Base-by-base conservation (phyloP, 2,113 vertebrate genomes). In the Melospiza melodia region DNA sequence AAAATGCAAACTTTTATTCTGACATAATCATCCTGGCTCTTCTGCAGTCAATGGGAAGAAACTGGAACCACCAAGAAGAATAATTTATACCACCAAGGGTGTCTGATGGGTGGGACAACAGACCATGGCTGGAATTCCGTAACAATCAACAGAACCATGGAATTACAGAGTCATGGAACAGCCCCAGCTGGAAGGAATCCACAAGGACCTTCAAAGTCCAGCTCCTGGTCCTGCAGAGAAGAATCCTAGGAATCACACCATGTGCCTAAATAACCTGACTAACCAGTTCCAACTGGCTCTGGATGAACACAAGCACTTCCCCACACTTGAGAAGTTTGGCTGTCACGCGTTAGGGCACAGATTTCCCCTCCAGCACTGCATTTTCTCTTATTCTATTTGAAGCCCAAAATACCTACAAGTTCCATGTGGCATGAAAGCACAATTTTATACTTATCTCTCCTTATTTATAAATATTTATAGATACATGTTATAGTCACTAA, bases 101-200 rank as follows among this genome's bases (percentile, higher is more conserved):
- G 19, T 76, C 16, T 65, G 27, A 52, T 39, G 15, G 2, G 3
- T 73, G 19, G 28, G 37, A 58, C 23, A 51, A 9, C 18, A 17
- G 20, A 30, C 4, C 7, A 8, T 0, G 1, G 11, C 14, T 58
- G 18, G 7, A 72, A 22, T 62, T 84, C 39, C 30, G 25, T n/a
- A 28, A 28, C 14, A 59, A 15, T 3, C 41, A 43, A 13, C 0
- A 3, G 30, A 90, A 27, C 25, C 15, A 35, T 3, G 12, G 48
- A 69, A 54, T 43, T 15, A 12, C 1, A 35, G 27, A 44, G 62
- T 6, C 15, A 33, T 0, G 22, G 49, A 27, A 27, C 0, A 30
- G 25, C 13, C 16, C 13, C 46, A 82, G 16, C 11, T 46, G 55
- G 16, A 35, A 55, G 35, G 63, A 10, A 62, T 39, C 25, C 48